These are phyloP conservation scores for Taenaris catops DNA, from an alignment of 2,888 invertebrate genomes.

Conservation along the genomic window DNA sequence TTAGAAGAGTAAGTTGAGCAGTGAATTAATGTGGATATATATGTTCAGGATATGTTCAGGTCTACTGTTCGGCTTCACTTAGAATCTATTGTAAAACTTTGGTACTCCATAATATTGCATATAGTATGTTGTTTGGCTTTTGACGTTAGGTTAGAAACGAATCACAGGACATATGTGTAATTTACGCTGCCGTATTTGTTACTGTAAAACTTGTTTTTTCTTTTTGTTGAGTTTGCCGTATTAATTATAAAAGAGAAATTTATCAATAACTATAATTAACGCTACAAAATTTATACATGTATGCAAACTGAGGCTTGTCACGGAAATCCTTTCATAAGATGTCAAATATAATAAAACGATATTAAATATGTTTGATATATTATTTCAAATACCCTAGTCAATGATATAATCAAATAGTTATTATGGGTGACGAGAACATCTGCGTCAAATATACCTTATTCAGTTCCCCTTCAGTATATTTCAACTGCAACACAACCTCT, in stretches of 20 bases:
- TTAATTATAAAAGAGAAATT: slow-evolving; percentile 62
- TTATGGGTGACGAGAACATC: no score
- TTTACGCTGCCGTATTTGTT: slow-evolving; percentile 61
- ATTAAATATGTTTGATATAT: slow-evolving; percentile 34
- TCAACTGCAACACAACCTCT: slow-evolving; percentile 66
- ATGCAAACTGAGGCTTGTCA: slow-evolving; percentile 76
- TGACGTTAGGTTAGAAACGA: slow-evolving; percentile 70
- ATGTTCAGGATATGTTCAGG: slow-evolving; percentile 23
- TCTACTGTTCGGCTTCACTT: slow-evolving; percentile 18
- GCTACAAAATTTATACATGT: slow-evolving; percentile 70
- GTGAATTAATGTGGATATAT: slow-evolving; percentile 22
- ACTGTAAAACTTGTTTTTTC: slow-evolving; percentile 64
- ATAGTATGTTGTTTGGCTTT: slow-evolving; percentile 56
- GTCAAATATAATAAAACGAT: slow-evolving; percentile 77
- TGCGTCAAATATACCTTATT: slow-evolving; percentile 72
- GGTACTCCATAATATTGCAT: slow-evolving; percentile 37
- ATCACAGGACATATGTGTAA: slow-evolving; percentile 56
- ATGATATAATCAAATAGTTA: no score
- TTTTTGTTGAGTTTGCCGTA: slow-evolving; percentile 76
- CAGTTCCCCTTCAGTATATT: slow-evolving; percentile 66
- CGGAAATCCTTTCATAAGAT: slow-evolving; percentile 73
- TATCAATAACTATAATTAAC: slow-evolving; percentile 63
- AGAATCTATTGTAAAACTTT: slow-evolving; percentile 33
- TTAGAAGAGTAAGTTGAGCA: slow-evolving; percentile 24
- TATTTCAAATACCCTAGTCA: not conserved